Evolutionary conservation across 2,113 vertebrate genomes (phyloP).

Genomic region (Zingel zingel): DNA sequence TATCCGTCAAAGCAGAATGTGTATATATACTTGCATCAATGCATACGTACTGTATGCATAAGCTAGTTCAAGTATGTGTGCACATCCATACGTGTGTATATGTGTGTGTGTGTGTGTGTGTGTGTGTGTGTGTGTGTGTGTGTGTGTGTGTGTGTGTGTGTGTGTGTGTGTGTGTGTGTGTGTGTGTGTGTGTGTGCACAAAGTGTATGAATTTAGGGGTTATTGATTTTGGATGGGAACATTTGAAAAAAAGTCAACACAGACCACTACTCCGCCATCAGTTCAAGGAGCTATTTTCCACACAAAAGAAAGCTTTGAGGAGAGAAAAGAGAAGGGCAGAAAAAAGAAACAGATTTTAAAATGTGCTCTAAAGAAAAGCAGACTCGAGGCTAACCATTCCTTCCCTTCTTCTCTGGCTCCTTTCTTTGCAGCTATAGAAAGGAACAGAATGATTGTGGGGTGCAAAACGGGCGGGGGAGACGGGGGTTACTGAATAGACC

Average conservation of each 20-base stretch:
- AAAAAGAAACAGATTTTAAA: conserved; percentile 81
- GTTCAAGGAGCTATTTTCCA: conserved; percentile 82
- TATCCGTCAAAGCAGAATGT: background rate
- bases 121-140: too few species aligned
- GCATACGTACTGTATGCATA: background rate
- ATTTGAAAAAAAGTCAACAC: conserved; percentile 72
- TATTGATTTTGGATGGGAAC: conserved; percentile 67
- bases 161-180: too few species aligned
- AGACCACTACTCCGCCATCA: conserved; percentile 67
- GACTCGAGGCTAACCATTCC: conserved; percentile 72
- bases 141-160: too few species aligned
- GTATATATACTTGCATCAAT: conserved; percentile 12
- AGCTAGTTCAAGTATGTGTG: background rate
- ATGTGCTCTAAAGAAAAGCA: conserved; percentile 79
- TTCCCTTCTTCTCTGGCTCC: conserved; percentile 72
- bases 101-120: too few species aligned
- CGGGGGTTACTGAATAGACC: conserved; percentile 89
- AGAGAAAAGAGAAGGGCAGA: conserved; percentile 72
- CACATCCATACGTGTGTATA: conserved; percentile 1
- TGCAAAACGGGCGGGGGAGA: conserved; percentile 84
- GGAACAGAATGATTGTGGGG: conserved; percentile 94
- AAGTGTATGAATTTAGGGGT: conserved; percentile 46
- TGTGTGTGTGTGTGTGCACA: background rate
- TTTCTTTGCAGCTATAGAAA: conserved; percentile 83
- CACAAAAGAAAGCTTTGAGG: conserved; percentile 81